Evolutionary conservation across 2,797 vertebrate genomes (phyloP).

Genomic region (Rousettus madagascariensis): DNA sequence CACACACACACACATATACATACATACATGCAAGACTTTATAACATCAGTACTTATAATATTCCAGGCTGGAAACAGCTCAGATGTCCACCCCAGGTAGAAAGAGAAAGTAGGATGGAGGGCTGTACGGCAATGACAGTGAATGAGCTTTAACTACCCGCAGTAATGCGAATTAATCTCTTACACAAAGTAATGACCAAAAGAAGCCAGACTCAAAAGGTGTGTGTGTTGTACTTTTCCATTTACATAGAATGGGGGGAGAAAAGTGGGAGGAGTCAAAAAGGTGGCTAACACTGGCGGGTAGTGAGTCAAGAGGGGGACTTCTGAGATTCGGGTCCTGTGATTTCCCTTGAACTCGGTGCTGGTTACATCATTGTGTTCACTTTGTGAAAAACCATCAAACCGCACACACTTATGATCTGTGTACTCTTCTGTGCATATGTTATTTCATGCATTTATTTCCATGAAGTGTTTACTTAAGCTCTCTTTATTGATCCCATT

Average conservation of each 20-base stretch:
- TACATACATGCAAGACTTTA: background rate
- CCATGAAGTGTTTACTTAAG: background rate
- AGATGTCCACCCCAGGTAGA: background rate
- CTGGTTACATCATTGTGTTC: background rate
- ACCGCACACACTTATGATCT: background rate
- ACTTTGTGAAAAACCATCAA: background rate
- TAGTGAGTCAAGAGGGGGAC: background rate
- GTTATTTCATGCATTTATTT: background rate
- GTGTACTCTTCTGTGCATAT: background rate
- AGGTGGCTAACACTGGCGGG: background rate
- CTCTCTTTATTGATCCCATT: background rate
- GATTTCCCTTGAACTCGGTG: background rate
- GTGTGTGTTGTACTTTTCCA: background rate
- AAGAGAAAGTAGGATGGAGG: background rate
- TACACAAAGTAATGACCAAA: background rate
- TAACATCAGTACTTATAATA: background rate
- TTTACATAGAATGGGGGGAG: background rate
- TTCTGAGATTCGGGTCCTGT: background rate
- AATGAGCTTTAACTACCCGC: background rate
- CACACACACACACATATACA: no score
- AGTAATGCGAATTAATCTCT: background rate
- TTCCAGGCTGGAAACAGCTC: background rate
- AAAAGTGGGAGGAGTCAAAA: background rate
- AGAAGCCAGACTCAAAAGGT: background rate
- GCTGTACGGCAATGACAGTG: background rate